Conservation (phyloP, 1,140 invertebrate genomes). For the Lanistes nyassanus region DNA sequence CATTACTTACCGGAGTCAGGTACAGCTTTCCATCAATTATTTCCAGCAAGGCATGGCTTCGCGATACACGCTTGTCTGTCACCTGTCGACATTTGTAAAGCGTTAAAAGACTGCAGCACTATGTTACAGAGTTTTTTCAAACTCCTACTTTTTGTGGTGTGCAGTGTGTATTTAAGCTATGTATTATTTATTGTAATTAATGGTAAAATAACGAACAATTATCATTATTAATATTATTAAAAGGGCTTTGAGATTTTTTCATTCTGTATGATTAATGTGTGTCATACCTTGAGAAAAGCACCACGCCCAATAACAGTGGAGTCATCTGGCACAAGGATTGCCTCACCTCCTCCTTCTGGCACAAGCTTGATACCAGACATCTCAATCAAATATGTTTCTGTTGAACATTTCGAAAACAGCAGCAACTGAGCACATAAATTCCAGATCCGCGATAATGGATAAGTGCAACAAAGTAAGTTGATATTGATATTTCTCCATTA, state of each 20-base stretch:
- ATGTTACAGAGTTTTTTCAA: too few species aligned
- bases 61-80: constrained; percentile 62
- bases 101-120: too few species aligned
- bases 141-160: too few species aligned
- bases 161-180: neutral
- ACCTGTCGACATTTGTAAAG: too few species aligned
- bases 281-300: constrained; percentile 53
- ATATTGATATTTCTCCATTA: too few species aligned
- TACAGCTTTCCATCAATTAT: constrained; percentile 56
- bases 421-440: neutral
- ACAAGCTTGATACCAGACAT: constrained; percentile 46
- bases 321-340: constrained; percentile 46
- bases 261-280: neutral
- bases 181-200: constrained; percentile 2
- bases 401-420: neutral
- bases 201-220: neutral
- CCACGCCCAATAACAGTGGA: constrained; percentile 60
- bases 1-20: constrained; percentile 60
- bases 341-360: constrained; percentile 46
- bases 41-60: constrained; percentile 62
- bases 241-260: too few species aligned
- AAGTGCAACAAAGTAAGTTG: too few species aligned
- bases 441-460: too few species aligned
- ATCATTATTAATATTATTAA: too few species aligned
- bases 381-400: neutral